Evolutionary conservation across 2,888 invertebrate genomes (phyloP).

Genomic region (Fragum fragum): DNA sequence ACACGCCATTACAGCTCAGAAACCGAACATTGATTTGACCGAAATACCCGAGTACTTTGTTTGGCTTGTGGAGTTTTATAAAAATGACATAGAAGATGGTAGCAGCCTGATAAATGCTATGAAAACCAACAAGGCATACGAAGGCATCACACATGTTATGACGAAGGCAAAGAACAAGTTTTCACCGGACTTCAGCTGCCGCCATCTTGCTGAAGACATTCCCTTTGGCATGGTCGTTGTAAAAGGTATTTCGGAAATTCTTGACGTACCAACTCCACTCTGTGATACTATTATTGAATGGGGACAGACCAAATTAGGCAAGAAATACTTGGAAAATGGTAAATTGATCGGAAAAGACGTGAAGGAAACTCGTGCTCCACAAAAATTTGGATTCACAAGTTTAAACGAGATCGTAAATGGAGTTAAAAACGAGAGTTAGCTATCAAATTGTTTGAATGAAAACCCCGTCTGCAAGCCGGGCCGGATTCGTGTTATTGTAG

Average conservation of each 20-base stretch:
- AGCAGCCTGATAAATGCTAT: conserved; percentile 69
- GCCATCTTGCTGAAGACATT: conserved; percentile 77
- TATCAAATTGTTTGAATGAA: not conserved
- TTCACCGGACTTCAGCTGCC: conserved; percentile 67
- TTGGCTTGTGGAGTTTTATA: conserved; percentile 75
- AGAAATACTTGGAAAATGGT: conserved; percentile 75
- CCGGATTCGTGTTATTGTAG: too few relatives aligned
- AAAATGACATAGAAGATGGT: conserved; percentile 72
- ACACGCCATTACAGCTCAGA: conserved; percentile 60
- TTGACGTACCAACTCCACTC: conserved; percentile 69
- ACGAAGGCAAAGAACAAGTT: conserved; percentile 50
- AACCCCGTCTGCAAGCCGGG: too few relatives aligned
- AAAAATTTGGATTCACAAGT: conserved; percentile 73
- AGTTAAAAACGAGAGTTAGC: conserved; percentile 35
- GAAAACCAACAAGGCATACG: conserved; percentile 73
- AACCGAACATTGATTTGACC: conserved; percentile 65
- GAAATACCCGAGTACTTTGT: conserved; percentile 70
- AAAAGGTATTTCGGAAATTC: conserved; percentile 74
- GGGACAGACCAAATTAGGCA: conserved; percentile 78
- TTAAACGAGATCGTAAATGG: conserved; percentile 71
- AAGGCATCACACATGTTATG: conserved; percentile 73
- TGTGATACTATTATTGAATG: conserved; percentile 75
- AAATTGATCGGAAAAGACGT: conserved; percentile 77
- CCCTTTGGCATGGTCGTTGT: conserved; percentile 78
- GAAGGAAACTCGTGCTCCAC: conserved; percentile 74